Conservation (phyloP, 1,140 invertebrate species). For the Helicoverpa armigera region DNA sequence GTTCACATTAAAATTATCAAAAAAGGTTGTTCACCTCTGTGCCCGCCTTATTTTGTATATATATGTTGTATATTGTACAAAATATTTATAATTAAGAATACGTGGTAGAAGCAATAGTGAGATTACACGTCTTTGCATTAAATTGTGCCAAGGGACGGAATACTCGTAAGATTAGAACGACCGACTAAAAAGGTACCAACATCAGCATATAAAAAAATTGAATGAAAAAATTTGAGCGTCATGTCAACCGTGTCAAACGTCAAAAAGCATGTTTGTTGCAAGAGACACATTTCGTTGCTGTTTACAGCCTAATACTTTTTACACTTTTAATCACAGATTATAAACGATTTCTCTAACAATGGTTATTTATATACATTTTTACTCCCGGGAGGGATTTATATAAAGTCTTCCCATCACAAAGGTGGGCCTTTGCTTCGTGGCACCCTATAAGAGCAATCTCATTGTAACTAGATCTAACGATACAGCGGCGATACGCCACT, state of each 20-base stretch:
- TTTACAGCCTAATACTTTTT: constrained; percentile 76
- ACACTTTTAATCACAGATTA: constrained; percentile 75
- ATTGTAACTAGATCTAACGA: constrained; percentile 54
- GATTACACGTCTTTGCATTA: constrained; percentile 65
- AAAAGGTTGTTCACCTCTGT: constrained; percentile 53
- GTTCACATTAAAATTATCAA: constrained; percentile 44
- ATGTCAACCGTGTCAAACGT: constrained; percentile 42
- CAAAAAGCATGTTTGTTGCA: constrained; percentile 46
- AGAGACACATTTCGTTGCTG: constrained; percentile 73
- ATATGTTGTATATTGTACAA: constrained; percentile 59
- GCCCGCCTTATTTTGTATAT: constrained; percentile 50
- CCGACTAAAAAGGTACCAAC: constrained; percentile 33
- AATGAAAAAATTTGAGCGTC: constrained; percentile 46
- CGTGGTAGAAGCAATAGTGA: constrained; percentile 62
- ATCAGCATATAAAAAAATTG: constrained; percentile 8
- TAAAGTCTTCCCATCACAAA: constrained; percentile 47
- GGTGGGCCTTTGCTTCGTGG: constrained; percentile 49
- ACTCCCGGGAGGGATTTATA: constrained; percentile 65
- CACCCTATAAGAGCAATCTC: constrained; percentile 59
- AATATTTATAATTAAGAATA: constrained; percentile 59
- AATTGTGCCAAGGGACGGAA: constrained; percentile 78
- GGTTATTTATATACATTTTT: constrained; percentile 71
- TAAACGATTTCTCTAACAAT: constrained; percentile 52
- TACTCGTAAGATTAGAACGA: constrained; percentile 59
- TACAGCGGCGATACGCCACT: constrained; percentile 38